Conservation (phyloP, 2,888 invertebrate species). For the Tipula confusa region DNA sequence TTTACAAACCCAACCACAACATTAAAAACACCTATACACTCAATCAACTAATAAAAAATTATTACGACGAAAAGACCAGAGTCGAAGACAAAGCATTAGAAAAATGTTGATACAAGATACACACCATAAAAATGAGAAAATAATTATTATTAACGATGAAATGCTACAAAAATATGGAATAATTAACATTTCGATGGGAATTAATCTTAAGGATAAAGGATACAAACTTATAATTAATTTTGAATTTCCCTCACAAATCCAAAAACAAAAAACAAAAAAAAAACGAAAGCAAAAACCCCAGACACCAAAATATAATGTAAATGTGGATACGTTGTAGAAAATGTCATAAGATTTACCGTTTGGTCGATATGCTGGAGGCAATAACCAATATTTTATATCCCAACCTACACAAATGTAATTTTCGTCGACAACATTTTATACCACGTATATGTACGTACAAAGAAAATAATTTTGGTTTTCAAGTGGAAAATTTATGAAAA, state of each 20-base stretch:
- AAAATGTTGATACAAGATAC: background rate
- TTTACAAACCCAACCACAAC: no score
- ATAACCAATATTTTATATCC: no score
- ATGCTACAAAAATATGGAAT: background rate
- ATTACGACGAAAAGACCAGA: background rate
- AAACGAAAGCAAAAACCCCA: no score
- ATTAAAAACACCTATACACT: no score
- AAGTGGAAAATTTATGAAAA: background rate
- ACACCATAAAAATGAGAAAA: background rate
- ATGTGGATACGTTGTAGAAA: no score
- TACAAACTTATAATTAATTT: constrained; percentile 3
- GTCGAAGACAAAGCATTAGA: background rate
- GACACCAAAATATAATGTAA: background rate
- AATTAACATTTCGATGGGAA: background rate
- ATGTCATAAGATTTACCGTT: no score
- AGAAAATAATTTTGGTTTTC: background rate
- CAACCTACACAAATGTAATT: no score
- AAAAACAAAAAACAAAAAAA: background rate
- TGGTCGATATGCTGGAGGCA: no score
- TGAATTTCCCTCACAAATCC: background rate
- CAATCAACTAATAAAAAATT: no score
- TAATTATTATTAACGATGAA: background rate
- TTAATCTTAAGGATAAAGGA: background rate
- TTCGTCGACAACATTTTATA: no score
- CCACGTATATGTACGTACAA: no score